Evolutionary conservation across 2,113 vertebrate species (phyloP).

Genomic region (Tragelaphus strepsiceros): DNA sequence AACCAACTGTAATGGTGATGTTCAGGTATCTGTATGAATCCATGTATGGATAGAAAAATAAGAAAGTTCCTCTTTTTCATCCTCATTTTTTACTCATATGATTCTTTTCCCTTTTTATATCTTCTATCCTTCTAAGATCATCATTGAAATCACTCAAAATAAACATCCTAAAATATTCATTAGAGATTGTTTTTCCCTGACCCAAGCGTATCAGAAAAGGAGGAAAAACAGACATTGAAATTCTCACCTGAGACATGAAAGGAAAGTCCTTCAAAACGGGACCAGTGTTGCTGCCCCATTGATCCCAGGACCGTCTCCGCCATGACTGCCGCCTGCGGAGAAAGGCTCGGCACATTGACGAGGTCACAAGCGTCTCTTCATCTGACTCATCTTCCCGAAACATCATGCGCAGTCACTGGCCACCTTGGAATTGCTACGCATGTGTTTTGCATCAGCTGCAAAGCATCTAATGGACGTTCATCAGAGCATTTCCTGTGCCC

Average conservation of each 20-base stretch:
- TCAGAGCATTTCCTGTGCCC: neutral
- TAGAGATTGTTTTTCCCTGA: neutral
- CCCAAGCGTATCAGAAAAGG: neutral
- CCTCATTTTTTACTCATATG: neutral
- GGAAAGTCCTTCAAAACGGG: neutral
- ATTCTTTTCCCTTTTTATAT: neutral
- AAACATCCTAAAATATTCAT: neutral
- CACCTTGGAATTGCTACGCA: neutral
- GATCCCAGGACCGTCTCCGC: accelerated
- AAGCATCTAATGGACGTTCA: neutral
- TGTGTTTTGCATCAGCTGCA: neutral
- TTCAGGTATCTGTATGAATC: neutral
- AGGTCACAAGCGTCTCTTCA: accelerated
- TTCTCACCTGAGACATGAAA: neutral
- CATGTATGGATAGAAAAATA: neutral
- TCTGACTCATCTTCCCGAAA: neutral
- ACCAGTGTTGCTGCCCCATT: accelerated
- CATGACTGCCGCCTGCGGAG: neutral
- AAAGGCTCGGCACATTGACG: neutral
- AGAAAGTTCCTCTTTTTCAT: neutral
- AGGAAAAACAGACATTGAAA: neutral
- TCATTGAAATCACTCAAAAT: neutral
- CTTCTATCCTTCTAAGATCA: neutral
- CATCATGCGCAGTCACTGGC: neutral
- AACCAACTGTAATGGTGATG: neutral